phyloP scores from a whole-genome alignment of 2,113 vertebrate genomes.

The Oryzias celebensis region DNA sequence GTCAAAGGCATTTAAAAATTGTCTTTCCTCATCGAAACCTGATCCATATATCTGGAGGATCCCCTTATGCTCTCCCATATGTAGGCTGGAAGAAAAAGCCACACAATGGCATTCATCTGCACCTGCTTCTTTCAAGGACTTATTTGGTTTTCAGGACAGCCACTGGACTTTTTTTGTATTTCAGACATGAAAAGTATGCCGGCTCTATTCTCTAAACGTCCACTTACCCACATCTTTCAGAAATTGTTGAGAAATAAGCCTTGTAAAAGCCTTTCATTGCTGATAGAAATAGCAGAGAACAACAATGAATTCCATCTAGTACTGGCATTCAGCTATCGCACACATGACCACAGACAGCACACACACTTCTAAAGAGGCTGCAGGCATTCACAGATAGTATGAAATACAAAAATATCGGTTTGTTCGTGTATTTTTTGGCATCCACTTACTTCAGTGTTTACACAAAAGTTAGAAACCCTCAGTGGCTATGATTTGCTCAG shows the following conservation, averaged over 20 bases:
- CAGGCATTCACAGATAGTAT: constrained; percentile 20
- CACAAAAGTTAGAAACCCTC: too few species aligned
- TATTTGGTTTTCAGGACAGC: constrained; percentile 28
- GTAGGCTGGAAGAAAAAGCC: constrained; percentile 15
- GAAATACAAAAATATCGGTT: constrained; percentile 18
- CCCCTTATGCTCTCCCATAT: background rate
- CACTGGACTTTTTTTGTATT: constrained; percentile 22
- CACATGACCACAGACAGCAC: background rate
- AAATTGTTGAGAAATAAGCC: constrained; percentile 21
- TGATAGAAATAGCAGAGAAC: constrained; percentile 40
- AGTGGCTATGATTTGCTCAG: too few species aligned
- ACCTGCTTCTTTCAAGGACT: constrained; percentile 44
- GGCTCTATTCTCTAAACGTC: constrained; percentile 21
- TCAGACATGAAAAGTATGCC: constrained; percentile 9
- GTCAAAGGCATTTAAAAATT: background rate
- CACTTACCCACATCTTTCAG: constrained; percentile 38
- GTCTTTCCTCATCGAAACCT: background rate
- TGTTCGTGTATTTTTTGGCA: constrained; percentile 2
- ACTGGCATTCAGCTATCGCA: constrained; percentile 20
- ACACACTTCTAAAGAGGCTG: constrained; percentile 17
- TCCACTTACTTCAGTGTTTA: background rate
- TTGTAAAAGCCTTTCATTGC: constrained; percentile 30
- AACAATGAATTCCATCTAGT: constrained; percentile 54
- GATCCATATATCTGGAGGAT: background rate
- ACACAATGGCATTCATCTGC: constrained; percentile 22